Evolutionary conservation across 2,113 vertebrate species (phyloP).

Genomic region (Microtus pennsylvanicus): DNA sequence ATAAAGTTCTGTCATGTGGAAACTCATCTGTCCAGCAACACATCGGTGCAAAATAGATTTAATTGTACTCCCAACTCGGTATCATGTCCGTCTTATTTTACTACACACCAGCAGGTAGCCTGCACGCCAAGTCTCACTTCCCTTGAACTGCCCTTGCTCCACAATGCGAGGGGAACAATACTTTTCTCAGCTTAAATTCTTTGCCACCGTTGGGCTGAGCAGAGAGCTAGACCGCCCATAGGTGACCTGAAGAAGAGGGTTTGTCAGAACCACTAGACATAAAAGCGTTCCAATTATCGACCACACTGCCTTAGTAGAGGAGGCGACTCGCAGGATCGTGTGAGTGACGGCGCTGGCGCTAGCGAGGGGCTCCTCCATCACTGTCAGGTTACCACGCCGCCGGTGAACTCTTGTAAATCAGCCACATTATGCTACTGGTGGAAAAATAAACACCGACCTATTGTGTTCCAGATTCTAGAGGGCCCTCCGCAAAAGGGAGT

Average conservation of each 20-base stretch:
- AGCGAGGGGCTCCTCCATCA: conserved; percentile 90
- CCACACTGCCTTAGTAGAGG: conserved; percentile 90
- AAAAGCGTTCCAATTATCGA: conserved; percentile 96
- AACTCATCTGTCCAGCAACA: conserved; percentile 93
- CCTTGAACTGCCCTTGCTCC: conserved; percentile 93
- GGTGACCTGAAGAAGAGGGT: conserved; percentile 93
- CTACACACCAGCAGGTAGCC: conserved; percentile 91
- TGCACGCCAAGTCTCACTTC: conserved; percentile 85
- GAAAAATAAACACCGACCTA: conserved; percentile 89
- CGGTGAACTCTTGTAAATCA: conserved; percentile 93
- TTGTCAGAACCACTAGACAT: conserved; percentile 95
- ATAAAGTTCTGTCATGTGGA: conserved; percentile 93
- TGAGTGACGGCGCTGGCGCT: conserved; percentile 89
- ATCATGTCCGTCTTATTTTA: conserved; percentile 93
- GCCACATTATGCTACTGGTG: conserved; percentile 88
- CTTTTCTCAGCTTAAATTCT: conserved; percentile 95
- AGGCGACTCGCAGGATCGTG: conserved; percentile 91
- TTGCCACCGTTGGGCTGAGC: conserved; percentile 95
- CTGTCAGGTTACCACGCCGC: conserved; percentile 93
- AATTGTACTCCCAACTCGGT: conserved; percentile 92
- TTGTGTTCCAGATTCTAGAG: conserved; percentile 86
- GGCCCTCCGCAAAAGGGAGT: conserved; percentile 74
- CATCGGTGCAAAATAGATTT: conserved; percentile 92
- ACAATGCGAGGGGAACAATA: conserved; percentile 89
- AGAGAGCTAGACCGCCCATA: conserved; percentile 90